These are phyloP conservation scores for Andrena haemorrhoa DNA, from an alignment of 2,888 invertebrate species.

Conservation along the genomic window DNA sequence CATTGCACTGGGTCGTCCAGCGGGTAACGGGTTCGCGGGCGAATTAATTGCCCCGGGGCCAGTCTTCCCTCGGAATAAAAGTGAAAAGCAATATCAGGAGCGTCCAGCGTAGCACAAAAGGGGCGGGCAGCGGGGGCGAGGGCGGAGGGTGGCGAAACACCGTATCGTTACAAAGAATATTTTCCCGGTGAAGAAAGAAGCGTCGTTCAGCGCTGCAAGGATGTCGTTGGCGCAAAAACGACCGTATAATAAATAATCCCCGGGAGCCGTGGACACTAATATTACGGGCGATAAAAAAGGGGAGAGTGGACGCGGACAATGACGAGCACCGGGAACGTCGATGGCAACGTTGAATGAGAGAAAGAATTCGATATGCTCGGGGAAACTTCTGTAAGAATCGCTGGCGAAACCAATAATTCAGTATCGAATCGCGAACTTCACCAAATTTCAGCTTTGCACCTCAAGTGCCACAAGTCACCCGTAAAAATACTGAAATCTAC, in stretches of 20 bases:
- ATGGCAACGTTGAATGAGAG: slow-evolving; percentile 4
- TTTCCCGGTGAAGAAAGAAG: slow-evolving; percentile 50
- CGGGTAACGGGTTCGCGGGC: slow-evolving; percentile 1
- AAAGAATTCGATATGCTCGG: background rate
- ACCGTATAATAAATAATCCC: slow-evolving; percentile 65
- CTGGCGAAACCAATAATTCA: no score
- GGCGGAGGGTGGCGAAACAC: slow-evolving; percentile 15
- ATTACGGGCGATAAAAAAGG: slow-evolving; percentile 66
- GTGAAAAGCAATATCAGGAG: slow-evolving; percentile 46
- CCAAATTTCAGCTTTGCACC: no score
- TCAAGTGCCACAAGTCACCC: no score
- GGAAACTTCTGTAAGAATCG: background rate
- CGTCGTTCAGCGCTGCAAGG: slow-evolving; percentile 46
- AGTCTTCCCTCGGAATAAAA: slow-evolving; percentile 13
- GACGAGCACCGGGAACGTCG: slow-evolving; percentile 30
- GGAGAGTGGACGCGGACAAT: slow-evolving; percentile 38
- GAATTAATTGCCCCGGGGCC: slow-evolving; percentile 26
- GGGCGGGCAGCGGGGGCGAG: slow-evolving; percentile 9
- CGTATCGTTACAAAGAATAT: slow-evolving; percentile 46
- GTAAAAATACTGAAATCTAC: no score
- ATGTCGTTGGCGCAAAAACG: slow-evolving; percentile 58
- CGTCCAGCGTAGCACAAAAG: slow-evolving; percentile 17
- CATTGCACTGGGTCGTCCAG: background rate
- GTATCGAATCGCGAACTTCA: no score
- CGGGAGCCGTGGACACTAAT: slow-evolving; percentile 55